Conservation (phyloP, 2,797 vertebrate genomes). For the Rallus crepitans region DNA sequence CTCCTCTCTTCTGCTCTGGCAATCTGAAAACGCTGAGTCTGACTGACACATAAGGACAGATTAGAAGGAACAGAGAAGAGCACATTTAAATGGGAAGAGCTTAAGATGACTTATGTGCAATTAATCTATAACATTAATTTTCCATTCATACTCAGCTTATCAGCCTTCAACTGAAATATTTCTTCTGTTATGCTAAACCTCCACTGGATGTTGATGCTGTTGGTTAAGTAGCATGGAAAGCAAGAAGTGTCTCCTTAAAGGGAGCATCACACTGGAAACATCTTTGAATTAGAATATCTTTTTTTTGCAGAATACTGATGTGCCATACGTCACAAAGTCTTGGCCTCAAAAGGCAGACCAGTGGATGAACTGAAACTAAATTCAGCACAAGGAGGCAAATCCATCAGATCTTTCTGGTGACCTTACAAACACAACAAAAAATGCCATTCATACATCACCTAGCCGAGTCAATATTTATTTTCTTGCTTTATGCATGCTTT, state of each 20-base stretch:
- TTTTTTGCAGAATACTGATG: neutral
- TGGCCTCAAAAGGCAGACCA: neutral
- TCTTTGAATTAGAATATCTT: neutral
- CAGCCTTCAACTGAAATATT: constrained; percentile 41
- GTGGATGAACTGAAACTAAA: constrained; percentile 13
- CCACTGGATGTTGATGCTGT: neutral
- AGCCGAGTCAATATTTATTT: constrained; percentile 58
- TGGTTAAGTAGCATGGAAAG: constrained; percentile 9
- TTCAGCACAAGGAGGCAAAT: constrained; percentile 11
- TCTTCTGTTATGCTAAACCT: constrained; percentile 62
- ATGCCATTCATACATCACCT: constrained; percentile 24
- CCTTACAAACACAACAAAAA: constrained; percentile 34
- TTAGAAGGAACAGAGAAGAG: constrained; percentile 35
- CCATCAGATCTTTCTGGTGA: constrained; percentile 19
- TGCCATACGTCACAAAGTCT: neutral
- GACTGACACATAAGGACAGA: neutral
- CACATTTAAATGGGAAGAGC: constrained; percentile 31
- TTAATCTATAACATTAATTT: constrained; percentile 40
- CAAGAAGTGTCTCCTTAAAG: neutral
- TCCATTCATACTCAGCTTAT: constrained; percentile 41
- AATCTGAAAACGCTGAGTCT: neutral
- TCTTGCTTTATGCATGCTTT: neutral
- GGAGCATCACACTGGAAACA: neutral
- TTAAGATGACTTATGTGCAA: constrained; percentile 55
- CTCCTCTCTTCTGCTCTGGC: neutral